A percentile compares a stretch with the other conserved stretches of the same genome.
phyloP scores from a whole-genome alignment of 2,797 vertebrate genomes.

The Arctocebus calabarensis region DNA sequence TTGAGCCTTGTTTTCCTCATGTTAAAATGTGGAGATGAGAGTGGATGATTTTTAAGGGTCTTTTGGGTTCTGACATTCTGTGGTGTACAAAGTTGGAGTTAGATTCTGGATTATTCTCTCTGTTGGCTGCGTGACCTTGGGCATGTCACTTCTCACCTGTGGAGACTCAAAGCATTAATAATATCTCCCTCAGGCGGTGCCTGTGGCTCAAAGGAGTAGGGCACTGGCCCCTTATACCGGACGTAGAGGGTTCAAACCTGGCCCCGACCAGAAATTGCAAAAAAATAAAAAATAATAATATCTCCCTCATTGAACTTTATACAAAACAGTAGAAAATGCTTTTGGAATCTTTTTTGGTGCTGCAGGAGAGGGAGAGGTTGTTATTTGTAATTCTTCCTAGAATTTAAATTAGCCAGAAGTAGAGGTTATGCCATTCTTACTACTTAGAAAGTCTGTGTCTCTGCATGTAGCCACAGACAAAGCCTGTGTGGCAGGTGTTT shows the following conservation, averaged over 20 bases:
- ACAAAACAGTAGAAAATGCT: background rate
- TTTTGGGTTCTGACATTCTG: background rate
- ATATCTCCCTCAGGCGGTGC: too few relatives aligned
- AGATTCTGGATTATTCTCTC: background rate
- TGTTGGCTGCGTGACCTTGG: constrained; percentile 51
- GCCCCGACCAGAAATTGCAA: too few relatives aligned
- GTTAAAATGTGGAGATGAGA: constrained; percentile 21
- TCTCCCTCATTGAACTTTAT: background rate
- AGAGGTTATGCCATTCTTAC: background rate
- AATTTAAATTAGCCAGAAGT: background rate
- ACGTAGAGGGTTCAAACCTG: too few relatives aligned
- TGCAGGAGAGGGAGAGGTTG: background rate
- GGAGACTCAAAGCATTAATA: background rate
- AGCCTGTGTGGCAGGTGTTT: background rate
- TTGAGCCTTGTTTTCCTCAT: background rate
- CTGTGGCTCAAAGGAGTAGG: too few relatives aligned
- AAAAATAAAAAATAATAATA: too few relatives aligned
- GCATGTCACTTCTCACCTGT: constrained; percentile 11
- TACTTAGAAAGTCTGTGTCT: background rate
- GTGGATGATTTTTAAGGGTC: background rate
- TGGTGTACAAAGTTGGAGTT: background rate
- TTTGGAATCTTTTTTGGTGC: constrained; percentile 6
- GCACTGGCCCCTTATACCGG: too few relatives aligned
- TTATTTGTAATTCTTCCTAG: background rate
- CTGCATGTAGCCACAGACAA: constrained; percentile 28